Conservation (phyloP, 2,888 invertebrate genomes). For the Hesperia comma region DNA sequence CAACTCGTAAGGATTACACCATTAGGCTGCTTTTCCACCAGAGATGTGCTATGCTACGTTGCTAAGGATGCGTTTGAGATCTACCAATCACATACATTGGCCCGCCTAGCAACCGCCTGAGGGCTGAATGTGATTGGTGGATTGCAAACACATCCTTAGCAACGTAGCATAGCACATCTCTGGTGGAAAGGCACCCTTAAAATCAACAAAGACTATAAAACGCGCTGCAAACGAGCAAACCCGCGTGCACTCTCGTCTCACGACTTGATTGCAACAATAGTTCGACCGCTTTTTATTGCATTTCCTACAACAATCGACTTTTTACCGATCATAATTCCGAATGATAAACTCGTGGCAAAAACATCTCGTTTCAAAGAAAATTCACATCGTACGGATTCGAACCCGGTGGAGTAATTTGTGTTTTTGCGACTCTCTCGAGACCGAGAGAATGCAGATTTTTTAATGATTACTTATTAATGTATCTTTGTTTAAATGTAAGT, state of each 20-base stretch:
- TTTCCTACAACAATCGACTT: slow-evolving; percentile 49
- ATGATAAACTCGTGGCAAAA: slow-evolving; percentile 52
- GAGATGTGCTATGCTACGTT: no score
- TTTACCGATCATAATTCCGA: slow-evolving; percentile 47
- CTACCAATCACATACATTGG: no score
- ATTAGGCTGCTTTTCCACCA: no score
- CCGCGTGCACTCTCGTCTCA: slow-evolving; percentile 25
- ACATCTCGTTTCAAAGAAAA: slow-evolving; percentile 62
- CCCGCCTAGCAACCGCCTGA: no score
- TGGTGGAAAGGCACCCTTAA: no score
- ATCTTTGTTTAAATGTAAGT: not conserved
- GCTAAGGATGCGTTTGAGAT: no score
- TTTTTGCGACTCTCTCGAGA: slow-evolving; percentile 60
- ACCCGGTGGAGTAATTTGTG: slow-evolving; percentile 72
- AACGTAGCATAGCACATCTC: no score
- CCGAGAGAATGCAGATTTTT: slow-evolving; percentile 23
- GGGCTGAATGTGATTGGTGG: no score
- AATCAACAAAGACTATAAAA: no score
- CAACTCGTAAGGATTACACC: no score
- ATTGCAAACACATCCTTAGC: no score
- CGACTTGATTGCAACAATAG: slow-evolving; percentile 35
- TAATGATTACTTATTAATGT: slow-evolving; percentile 8
- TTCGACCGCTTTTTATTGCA: slow-evolving; percentile 44
- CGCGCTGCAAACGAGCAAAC: slow-evolving; percentile 1
- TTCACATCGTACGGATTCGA: slow-evolving; percentile 67